Conservation (phyloP, 2,797 vertebrate species). For the Lagorchestes hirsutus region DNA sequence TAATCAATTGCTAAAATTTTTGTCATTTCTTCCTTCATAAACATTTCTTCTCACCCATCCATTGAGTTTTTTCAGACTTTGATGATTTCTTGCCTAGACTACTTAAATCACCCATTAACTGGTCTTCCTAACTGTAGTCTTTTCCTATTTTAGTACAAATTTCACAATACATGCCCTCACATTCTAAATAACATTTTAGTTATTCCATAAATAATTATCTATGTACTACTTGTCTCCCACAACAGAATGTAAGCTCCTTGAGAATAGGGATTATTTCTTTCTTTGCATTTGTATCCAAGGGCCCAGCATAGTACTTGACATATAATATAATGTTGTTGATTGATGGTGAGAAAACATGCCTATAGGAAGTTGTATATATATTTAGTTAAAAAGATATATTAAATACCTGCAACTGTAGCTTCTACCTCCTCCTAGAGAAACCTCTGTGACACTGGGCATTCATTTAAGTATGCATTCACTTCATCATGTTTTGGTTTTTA, state of each 20-base stretch:
- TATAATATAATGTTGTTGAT: not conserved
- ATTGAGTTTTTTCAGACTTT: not conserved
- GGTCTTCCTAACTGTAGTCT: not conserved
- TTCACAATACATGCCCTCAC: not conserved
- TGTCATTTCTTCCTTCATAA: not conserved
- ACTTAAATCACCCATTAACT: not conserved
- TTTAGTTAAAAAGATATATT: not conserved
- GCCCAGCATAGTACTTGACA: not conserved
- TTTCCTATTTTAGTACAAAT: not conserved
- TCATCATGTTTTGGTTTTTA: not conserved
- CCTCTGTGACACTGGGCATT: not conserved
- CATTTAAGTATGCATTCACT: not conserved
- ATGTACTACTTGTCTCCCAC: not conserved
- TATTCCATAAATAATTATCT: not conserved
- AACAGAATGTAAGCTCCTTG: not conserved
- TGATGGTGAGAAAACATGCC: not conserved
- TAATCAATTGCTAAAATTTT: not conserved
- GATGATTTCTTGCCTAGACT: not conserved
- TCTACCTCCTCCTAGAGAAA: not conserved
- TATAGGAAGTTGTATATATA: not conserved
- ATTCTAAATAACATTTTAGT: not conserved
- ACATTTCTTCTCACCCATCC: not conserved
- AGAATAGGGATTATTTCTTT: not conserved
- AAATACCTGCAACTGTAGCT: not conserved
- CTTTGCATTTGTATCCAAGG: not conserved